These are phyloP conservation scores for Decapterus maruadsi DNA, from an alignment of 2,797 vertebrate species.

Conservation along the genomic window DNA sequence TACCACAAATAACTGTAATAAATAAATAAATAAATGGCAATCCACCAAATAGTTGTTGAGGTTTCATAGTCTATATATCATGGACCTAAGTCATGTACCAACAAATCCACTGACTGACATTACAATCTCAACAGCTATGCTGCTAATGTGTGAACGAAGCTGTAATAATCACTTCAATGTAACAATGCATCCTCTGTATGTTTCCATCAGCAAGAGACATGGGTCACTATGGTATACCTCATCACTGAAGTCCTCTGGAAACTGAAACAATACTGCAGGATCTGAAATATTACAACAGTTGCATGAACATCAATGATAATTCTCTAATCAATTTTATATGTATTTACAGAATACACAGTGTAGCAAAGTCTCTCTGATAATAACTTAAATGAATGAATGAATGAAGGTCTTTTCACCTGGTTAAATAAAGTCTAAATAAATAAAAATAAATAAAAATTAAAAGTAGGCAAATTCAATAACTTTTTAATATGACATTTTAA, in stretches of 20 bases:
- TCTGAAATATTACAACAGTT: conserved; percentile 76
- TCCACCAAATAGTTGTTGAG: not conserved
- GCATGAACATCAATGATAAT: not conserved
- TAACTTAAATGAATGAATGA: not conserved
- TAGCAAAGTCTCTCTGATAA: not conserved
- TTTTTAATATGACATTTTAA: too few species aligned
- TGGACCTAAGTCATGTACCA: not conserved
- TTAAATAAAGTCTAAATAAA: too few species aligned
- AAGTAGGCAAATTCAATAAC: not conserved
- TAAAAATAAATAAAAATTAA: too few species aligned
- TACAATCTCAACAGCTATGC: not conserved
- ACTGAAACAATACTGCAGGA: conserved; percentile 87
- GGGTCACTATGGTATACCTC: conserved; percentile 84
- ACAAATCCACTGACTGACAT: not conserved
- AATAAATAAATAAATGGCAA: not conserved
- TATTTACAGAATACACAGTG: not conserved
- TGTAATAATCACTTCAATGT: not conserved
- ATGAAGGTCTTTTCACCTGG: too few species aligned
- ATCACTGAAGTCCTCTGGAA: conserved; percentile 89
- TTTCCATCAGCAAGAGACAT: not conserved
- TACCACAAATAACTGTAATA: not conserved
- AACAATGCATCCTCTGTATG: not conserved
- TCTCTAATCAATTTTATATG: not conserved
- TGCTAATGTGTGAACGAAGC: not conserved
- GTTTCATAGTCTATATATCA: not conserved